phyloP scores from a whole-genome alignment of 2,797 vertebrate species.

The Morus bassanus region DNA sequence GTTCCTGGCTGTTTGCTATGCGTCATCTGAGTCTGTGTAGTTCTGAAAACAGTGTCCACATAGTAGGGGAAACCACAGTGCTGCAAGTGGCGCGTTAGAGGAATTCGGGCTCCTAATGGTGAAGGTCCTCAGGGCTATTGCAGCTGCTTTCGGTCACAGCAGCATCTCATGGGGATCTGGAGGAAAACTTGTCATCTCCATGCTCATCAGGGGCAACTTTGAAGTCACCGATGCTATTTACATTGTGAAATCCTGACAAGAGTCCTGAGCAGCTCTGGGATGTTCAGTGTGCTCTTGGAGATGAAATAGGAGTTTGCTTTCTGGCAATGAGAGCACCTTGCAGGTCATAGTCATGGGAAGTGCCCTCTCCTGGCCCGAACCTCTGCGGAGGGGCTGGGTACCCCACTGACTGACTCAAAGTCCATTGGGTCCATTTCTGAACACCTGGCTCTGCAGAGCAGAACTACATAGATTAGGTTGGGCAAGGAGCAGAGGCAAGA shows the following conservation, averaged over 20 bases:
- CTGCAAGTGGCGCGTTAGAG: background rate
- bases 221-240: background rate
- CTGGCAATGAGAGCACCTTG: background rate
- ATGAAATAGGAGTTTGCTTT: background rate
- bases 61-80: background rate
- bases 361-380: background rate
- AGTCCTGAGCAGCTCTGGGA: background rate
- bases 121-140: background rate
- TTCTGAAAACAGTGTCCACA: background rate
- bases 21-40: fast-evolving
- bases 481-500: background rate
- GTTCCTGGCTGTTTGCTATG: background rate
- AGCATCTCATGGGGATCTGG: background rate
- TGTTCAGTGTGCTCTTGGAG: background rate
- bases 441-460: background rate
- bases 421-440: background rate
- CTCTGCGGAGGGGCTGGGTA: background rate
- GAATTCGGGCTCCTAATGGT: fast-evolving
- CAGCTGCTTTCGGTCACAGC: fast-evolving
- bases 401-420: fast-evolving
- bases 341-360: background rate
- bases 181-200: background rate
- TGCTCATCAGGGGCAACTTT: background rate
- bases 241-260: background rate
- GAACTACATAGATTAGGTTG: background rate